phyloP scores from a whole-genome alignment of 1,140 invertebrate genomes.

The Episyrphus balteatus region DNA sequence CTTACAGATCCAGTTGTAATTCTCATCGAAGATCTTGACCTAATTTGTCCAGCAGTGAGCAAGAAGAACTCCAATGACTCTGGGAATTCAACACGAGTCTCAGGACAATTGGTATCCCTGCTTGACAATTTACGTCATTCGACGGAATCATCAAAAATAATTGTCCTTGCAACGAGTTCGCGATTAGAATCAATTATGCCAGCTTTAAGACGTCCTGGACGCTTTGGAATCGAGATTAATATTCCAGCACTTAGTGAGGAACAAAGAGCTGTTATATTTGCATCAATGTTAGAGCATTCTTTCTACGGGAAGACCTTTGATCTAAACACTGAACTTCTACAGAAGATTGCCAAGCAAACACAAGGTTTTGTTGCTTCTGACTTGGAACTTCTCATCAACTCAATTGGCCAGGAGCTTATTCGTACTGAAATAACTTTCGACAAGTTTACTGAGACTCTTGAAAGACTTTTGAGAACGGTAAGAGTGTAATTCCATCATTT shows the following conservation, averaged over 20 bases:
- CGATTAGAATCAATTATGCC: slow-evolving; percentile 28
- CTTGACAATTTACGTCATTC: slow-evolving; percentile 28
- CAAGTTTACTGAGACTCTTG: neutral
- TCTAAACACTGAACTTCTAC: slow-evolving; percentile 5
- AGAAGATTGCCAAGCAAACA: slow-evolving; percentile 20
- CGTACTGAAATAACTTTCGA: neutral
- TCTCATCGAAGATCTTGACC: slow-evolving; percentile 32
- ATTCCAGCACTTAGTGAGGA: slow-evolving; percentile 52
- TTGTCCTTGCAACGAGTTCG: slow-evolving; percentile 37
- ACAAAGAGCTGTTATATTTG: slow-evolving; percentile 14
- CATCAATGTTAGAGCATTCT: slow-evolving; percentile 1
- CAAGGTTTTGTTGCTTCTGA: slow-evolving; percentile 28
- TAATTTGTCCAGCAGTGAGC: slow-evolving; percentile 26
- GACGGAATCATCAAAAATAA: slow-evolving; percentile 12
- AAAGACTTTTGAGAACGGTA: neutral
- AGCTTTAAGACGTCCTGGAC: slow-evolving; percentile 27
- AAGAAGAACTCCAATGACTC: slow-evolving; percentile 8
- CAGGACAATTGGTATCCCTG: slow-evolving; percentile 28
- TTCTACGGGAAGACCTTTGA: neutral
- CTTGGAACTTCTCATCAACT: slow-evolving; percentile 15
- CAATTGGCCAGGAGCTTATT: slow-evolving; percentile 10
- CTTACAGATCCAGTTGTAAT: slow-evolving; percentile 22
- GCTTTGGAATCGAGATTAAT: slow-evolving; percentile 32
- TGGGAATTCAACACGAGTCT: slow-evolving; percentile 22
- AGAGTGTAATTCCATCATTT: neutral